Evolutionary conservation across 2,113 vertebrate genomes (phyloP).

Genomic region (Tragelaphus strepsiceros): DNA sequence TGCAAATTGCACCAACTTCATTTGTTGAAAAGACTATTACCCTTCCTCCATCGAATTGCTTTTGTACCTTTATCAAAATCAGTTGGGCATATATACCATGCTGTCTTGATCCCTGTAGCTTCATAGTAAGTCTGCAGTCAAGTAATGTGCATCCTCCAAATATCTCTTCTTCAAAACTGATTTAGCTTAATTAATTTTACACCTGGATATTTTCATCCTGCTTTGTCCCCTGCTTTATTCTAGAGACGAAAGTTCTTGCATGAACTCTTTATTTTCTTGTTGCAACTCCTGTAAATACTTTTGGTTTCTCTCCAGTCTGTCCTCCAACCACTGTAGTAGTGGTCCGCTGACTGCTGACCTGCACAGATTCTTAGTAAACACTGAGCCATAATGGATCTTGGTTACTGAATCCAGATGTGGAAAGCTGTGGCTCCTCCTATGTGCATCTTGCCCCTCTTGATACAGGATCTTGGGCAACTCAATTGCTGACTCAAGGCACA

Average conservation of each 20-base stretch:
- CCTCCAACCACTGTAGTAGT: background rate
- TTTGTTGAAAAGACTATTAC: background rate
- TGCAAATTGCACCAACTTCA: background rate
- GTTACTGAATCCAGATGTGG: background rate
- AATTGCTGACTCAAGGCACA: background rate
- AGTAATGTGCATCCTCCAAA: background rate
- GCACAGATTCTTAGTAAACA: background rate
- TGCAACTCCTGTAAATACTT: background rate
- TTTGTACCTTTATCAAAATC: background rate
- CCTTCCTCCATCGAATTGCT: background rate
- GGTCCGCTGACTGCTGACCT: background rate
- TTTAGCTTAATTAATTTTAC: background rate
- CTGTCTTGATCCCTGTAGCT: background rate
- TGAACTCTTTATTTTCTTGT: background rate
- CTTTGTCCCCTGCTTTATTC: background rate
- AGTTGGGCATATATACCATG: background rate
- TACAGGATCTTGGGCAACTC: background rate
- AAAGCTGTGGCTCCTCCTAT: background rate
- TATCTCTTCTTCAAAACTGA: background rate
- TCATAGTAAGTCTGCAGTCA: background rate
- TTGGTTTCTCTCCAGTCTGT: background rate
- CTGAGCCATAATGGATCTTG: background rate
- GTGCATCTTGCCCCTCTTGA: background rate
- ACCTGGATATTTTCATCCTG: background rate
- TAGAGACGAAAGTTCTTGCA: background rate